These are phyloP conservation scores for Hyphantria cunea DNA, from an alignment of 1,140 invertebrate genomes.

Conservation along the genomic window DNA sequence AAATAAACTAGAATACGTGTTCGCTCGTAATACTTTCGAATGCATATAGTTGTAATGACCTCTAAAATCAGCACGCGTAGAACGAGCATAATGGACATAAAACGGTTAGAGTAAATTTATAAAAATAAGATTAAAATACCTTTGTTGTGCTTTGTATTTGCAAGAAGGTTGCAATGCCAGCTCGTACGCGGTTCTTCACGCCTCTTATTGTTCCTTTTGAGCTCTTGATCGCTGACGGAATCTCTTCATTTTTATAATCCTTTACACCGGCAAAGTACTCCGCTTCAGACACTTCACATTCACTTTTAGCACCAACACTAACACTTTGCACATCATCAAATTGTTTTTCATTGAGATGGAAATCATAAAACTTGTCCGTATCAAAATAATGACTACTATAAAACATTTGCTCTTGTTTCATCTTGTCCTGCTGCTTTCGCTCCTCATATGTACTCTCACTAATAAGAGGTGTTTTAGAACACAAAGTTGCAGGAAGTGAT, in stretches of 20 bases:
- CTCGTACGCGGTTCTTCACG: slow-evolving; percentile 95
- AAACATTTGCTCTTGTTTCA: slow-evolving; percentile 79
- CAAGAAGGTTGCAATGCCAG: slow-evolving; percentile 96
- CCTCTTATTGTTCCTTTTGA: slow-evolving; percentile 95
- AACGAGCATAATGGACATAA: slow-evolving; percentile 45
- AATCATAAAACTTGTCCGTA: slow-evolving; percentile 90
- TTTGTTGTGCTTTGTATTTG: slow-evolving; percentile 87
- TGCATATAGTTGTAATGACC: slow-evolving; percentile 53
- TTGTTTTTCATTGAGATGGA: slow-evolving; percentile 90
- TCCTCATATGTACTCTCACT: slow-evolving; percentile 87
- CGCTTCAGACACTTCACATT: slow-evolving; percentile 77
- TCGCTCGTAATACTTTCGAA: slow-evolving; percentile 62
- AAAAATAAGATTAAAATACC: slow-evolving; percentile 52
- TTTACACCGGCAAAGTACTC: slow-evolving; percentile 92
- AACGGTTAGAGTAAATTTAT: slow-evolving; percentile 15
- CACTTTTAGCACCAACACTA: slow-evolving; percentile 69
- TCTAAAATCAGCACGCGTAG: slow-evolving; percentile 65
- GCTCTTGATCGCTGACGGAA: slow-evolving; percentile 90
- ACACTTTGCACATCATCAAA: slow-evolving; percentile 81
- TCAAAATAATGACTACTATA: slow-evolving; percentile 84
- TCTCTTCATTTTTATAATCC: slow-evolving; percentile 86
- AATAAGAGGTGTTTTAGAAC: slow-evolving; percentile 78
- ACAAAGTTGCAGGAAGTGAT: slow-evolving; percentile 51
- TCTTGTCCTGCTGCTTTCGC: slow-evolving; percentile 80
- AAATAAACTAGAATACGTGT: slow-evolving; percentile 51